These are phyloP conservation scores for Myotis yumanensis DNA, from an alignment of 2,113 vertebrate species.

Conservation along the genomic window DNA sequence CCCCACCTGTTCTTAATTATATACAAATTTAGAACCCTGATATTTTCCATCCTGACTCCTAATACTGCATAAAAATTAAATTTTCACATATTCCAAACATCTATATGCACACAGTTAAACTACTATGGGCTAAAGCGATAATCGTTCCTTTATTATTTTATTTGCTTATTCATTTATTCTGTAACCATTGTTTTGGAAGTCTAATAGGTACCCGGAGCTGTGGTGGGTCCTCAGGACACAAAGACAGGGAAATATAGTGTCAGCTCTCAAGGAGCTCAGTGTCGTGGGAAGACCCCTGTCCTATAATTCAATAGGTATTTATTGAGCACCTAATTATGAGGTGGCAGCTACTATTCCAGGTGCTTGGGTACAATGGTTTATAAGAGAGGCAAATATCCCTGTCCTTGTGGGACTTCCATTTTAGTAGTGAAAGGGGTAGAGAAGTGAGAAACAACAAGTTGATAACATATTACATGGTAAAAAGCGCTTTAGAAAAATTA, in stretches of 20 bases:
- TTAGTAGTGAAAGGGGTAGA: neutral
- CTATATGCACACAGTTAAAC: neutral
- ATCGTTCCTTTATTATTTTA: neutral
- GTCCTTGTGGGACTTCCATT: neutral
- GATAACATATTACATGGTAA: neutral
- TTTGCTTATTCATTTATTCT: neutral
- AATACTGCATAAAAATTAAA: neutral
- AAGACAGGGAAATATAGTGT: neutral
- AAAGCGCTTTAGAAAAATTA: neutral
- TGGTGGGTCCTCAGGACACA: neutral
- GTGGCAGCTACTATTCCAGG: neutral
- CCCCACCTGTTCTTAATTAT: neutral
- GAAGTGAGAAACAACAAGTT: neutral
- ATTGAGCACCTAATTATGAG: neutral
- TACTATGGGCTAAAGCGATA: neutral
- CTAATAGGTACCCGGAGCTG: neutral
- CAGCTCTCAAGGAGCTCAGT: neutral
- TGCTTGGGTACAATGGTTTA: neutral
- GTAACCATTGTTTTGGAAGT: neutral
- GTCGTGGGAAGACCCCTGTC: neutral
- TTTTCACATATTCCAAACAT: neutral
- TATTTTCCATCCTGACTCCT: neutral
- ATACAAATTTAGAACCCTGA: neutral
- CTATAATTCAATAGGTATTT: neutral
- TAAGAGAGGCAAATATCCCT: neutral